Base-by-base conservation (phyloP, 2,888 invertebrate genomes). In the Podotricha telesiphe region DNA sequence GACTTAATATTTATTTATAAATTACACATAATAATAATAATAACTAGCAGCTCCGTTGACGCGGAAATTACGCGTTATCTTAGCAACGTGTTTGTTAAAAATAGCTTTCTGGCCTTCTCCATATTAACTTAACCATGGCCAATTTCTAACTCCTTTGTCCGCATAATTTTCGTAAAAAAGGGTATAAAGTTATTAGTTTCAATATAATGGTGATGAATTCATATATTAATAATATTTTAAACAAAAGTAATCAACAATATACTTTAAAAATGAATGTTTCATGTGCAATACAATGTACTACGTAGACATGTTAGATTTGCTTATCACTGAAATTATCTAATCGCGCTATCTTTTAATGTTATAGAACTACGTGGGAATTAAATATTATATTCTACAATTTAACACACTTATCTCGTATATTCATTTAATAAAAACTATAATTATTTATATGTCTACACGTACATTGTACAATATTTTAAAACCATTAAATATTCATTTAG, bases 271-370 rank as follows among this genome's bases (percentile, higher is more conserved):
- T 50, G 8, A 48, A 1, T 40, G 17, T 42, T 22, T n/a, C 8
- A 58, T 48, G 40, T 66, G 48, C n/a, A 59, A 47, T 62, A 62
- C 67, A 65, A n/a, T n/a, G n/a, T n/a, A n/a, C n/a, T n/a, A 69
- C 65, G 20, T 56, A 45, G 53, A 65, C 50, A 50, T 67, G 59
- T 65, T 65, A 56, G 56, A 58, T 50, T 42, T 37, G 40, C 61
- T 61, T 72, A 72, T 70, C 70, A 22, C 53, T 51, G 47, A 64
- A 63, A 70, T 67, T 53, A 69, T 72, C 70, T 70, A 58, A 51
- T 56, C 70, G 34, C 45, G 45, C 61, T 53, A 45, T 62, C 61
- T 48, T 50, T 65, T 56, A 66, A 65, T 53, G 68, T 66, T 47
- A 45, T 53, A 56, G 56, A 56, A 65, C 63, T 53, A 72, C 66